A percentile compares a stretch with the other conserved stretches of the same genome.
Evolutionary conservation across 2,797 vertebrate species (phyloP).

Genomic region (Borostomias antarcticus): DNA sequence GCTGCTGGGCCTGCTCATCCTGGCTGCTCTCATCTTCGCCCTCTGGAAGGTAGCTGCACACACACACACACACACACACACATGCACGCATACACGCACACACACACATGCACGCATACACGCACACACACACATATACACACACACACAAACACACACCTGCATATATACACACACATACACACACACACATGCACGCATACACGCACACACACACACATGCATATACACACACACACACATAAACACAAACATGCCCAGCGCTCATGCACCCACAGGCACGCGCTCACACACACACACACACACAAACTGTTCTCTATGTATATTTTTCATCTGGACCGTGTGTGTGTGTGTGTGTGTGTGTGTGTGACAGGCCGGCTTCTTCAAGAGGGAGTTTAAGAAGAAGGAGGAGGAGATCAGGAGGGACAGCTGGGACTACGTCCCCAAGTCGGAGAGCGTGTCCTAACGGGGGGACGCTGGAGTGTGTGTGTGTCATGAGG

Average conservation of each 20-base stretch:
- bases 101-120: neutral
- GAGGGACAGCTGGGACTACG: constrained; percentile 90
- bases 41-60: constrained; percentile 86
- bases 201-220: neutral
- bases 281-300: neutral
- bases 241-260: too few species aligned
- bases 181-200: neutral
- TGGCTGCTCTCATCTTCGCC: constrained; percentile 82
- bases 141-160: neutral
- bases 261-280: too few species aligned
- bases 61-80: neutral
- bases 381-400: constrained; percentile 88
- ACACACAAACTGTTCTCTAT: neutral
- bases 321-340: neutral
- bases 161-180: neutral
- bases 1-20: constrained; percentile 79
- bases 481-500: neutral
- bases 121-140: neutral
- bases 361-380: constrained; percentile 80
- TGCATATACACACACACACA: neutral
- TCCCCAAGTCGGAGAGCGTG: constrained; percentile 75
- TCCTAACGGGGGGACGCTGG: constrained; percentile 25
- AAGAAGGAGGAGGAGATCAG: constrained; percentile 55
- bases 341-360: constrained; percentile 3
- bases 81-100: neutral